These are phyloP conservation scores for Tokudaia tokunoshimensis DNA, from an alignment of 2,797 vertebrate genomes.

Conservation along the genomic window DNA sequence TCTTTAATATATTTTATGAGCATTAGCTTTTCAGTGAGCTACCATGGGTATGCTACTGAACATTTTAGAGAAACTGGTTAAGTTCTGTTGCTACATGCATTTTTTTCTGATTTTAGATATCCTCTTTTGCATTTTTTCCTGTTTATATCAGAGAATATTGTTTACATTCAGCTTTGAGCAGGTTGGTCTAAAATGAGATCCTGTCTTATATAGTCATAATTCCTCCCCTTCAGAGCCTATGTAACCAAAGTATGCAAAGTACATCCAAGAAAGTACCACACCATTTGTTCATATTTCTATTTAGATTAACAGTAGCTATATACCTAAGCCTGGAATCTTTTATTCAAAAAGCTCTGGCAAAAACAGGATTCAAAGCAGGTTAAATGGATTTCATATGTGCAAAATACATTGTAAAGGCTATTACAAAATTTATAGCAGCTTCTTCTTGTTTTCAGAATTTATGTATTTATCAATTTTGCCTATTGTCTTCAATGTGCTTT, in stretches of 20 bases:
- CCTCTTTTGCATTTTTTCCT: not conserved
- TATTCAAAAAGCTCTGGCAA: slow-evolving; percentile 43
- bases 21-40: not conserved
- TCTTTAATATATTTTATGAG: not conserved
- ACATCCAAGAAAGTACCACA: not conserved
- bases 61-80: not conserved
- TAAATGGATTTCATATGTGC: not conserved
- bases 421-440: not conserved
- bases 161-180: not conserved
- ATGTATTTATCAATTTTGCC: not conserved
- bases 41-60: not conserved
- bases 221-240: not conserved
- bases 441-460: not conserved
- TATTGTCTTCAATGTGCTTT: not conserved
- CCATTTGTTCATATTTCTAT: slow-evolving; percentile 22
- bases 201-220: not conserved
- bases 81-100: not conserved
- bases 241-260: not conserved
- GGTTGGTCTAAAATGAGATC: not conserved
- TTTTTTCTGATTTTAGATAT: not conserved
- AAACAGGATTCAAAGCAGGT: not conserved
- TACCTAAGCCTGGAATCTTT: slow-evolving; percentile 4
- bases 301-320: slow-evolving; percentile 33
- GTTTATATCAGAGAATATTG: not conserved
- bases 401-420: slow-evolving; percentile 19